Evolutionary conservation across 2,888 invertebrate genomes (phyloP), one percentile per base, ranked within the genome.

Genomic region (Caenorhabditis sulstoni): DNA sequence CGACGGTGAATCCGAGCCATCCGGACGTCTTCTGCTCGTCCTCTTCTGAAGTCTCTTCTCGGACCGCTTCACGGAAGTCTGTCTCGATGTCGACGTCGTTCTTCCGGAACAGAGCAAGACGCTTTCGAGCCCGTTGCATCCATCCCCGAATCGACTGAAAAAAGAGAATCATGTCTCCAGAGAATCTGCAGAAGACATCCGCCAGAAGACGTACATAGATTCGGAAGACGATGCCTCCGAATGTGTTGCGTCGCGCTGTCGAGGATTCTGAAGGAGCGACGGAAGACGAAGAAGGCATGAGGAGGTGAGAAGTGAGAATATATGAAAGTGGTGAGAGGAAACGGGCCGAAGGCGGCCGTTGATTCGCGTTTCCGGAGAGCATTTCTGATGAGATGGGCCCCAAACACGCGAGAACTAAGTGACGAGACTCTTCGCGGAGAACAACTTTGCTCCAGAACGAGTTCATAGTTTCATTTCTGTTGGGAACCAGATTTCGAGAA

Each of bases 1-100:
- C 84, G 23, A 87, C 58, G 0, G 86, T 71, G 55, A 81, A 82
- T 20, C 64, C 49, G 1, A 77, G 8, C 0, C 78, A n/a, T 20
- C 75, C 45, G 16, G 58, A 53, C 7, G 4, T 1, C 14, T 45
- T 39, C 20, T 64, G 23, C 39, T 68, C 52, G 1, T 55, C n/a
- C n/a, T n/a, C 45, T 16, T 70, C 74, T 1, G 53, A 52, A 29
- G 3, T 29, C 18, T 79, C 59, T 29, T 65, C 58, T 35, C 65
- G 37, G 8, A 70, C 18, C 0, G 68, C 64, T 55, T 50, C 65
- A 18, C 58, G 47, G 23, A 65, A 59, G 18, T 68, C 53, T 2
- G 74, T 45, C 16, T 75, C 74, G 37, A 73, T 58, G 39, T 79
- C 79, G 12, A 79, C 71, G 39, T 79, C 79, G 9, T 35, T 61